These are phyloP conservation scores for Strix aluco DNA, from an alignment of 2,113 vertebrate species.

Conservation along the genomic window DNA sequence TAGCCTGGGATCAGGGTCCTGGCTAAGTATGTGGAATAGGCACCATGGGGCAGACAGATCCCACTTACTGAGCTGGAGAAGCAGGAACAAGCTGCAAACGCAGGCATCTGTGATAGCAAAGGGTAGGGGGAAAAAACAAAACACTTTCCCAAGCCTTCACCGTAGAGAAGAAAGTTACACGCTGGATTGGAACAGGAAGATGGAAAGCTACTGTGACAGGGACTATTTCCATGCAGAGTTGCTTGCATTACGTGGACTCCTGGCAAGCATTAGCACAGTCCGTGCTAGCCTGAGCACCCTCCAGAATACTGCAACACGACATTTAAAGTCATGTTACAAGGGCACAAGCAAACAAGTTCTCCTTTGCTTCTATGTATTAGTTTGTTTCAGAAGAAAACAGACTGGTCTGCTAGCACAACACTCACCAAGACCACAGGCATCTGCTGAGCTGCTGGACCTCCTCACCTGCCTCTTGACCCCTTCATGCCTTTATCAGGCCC, in stretches of 20 bases:
- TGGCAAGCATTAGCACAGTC: background rate
- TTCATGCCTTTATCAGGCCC: background rate
- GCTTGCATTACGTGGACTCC: background rate
- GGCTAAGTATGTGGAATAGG: background rate
- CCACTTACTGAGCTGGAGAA: background rate
- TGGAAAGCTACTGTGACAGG: background rate
- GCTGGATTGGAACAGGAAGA: background rate
- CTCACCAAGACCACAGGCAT: background rate
- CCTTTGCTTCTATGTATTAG: background rate
- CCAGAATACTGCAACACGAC: background rate
- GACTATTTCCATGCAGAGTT: background rate
- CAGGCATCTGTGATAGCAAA: background rate
- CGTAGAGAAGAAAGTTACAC: background rate
- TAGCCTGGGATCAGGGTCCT: background rate
- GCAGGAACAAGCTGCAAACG: background rate
- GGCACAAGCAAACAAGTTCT: background rate
- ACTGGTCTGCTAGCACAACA: background rate
- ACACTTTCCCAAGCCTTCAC: background rate
- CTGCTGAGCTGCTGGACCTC: background rate
- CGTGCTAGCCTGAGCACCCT: background rate
- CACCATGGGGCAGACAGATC: background rate
- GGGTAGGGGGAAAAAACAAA: background rate
- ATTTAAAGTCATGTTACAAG: slow-evolving; percentile 6
- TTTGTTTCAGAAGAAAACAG: background rate
- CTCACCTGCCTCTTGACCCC: background rate